phyloP scores from a whole-genome alignment of 2,797 vertebrate species.

The Danio tinwini region DNA sequence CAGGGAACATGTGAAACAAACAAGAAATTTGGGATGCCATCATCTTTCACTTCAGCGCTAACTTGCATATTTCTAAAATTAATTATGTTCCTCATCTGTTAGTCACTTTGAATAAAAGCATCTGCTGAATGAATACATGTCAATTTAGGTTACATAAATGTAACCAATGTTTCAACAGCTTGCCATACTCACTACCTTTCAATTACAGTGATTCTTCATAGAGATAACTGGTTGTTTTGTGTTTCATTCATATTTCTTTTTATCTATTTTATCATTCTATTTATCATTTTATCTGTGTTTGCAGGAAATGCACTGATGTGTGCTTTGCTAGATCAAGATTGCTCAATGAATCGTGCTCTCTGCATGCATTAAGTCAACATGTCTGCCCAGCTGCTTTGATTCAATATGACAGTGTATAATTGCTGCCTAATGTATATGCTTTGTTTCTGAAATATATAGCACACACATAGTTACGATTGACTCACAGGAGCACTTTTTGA shows the following conservation, averaged over 20 bases:
- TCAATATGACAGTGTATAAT: constrained; percentile 14
- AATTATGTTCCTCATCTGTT: not conserved
- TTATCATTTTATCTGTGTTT: not conserved
- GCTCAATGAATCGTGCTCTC: constrained; percentile 25
- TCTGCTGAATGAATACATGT: not conserved
- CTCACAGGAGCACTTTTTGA: not conserved
- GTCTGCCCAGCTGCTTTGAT: constrained; percentile 30
- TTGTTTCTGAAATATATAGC: constrained; percentile 13
- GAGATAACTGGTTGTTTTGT: not conserved
- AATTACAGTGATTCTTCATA: not conserved
- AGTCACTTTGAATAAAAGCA: not conserved
- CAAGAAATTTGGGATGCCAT: too few species aligned
- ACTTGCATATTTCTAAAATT: not conserved
- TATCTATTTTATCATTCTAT: not conserved
- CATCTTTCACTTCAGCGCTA: not conserved
- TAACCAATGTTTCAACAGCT: not conserved
- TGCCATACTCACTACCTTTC: not conserved
- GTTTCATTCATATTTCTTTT: constrained; percentile 33
- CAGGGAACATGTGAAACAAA: too few species aligned
- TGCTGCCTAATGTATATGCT: not conserved
- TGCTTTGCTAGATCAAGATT: constrained; percentile 3
- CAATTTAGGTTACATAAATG: not conserved
- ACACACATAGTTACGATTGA: not conserved
- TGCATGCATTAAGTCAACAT: constrained; percentile 22
- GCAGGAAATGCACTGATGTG: not conserved